Conservation (phyloP, 2,113 vertebrate species). For the Ovibos moschatus region DNA sequence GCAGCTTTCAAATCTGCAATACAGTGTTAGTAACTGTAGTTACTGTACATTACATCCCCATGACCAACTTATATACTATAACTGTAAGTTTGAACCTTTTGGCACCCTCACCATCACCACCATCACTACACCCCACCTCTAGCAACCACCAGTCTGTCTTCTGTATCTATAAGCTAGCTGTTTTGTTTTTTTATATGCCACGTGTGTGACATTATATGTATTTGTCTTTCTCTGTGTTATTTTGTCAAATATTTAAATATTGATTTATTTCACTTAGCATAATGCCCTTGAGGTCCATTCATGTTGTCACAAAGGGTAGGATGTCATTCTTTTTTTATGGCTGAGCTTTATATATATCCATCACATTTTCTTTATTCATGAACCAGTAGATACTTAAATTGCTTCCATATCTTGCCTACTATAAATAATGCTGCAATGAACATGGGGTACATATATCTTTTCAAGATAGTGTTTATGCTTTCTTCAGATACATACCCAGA, state of each 20-base stretch:
- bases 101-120: background rate
- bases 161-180: background rate
- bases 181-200: background rate
- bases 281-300: background rate
- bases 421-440: background rate
- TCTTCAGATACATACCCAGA: background rate
- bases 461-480: background rate
- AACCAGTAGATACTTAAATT: background rate
- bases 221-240: background rate
- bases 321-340: background rate
- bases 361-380: background rate
- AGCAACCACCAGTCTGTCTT: background rate
- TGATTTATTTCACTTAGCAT: background rate
- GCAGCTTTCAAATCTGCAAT: background rate
- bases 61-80: background rate
- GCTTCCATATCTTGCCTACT: background rate
- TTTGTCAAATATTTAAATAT: background rate
- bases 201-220: background rate
- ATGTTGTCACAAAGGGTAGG: background rate
- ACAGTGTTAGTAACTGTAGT: background rate
- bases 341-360: background rate
- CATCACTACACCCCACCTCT: background rate
- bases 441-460: background rate
- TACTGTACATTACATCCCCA: background rate
- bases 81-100: background rate